Percentiles rank a stretch among this genome's conserved stretches.
These are phyloP conservation scores for Nomada fucata DNA, from an alignment of 2,888 invertebrate genomes.

Conservation along the genomic window DNA sequence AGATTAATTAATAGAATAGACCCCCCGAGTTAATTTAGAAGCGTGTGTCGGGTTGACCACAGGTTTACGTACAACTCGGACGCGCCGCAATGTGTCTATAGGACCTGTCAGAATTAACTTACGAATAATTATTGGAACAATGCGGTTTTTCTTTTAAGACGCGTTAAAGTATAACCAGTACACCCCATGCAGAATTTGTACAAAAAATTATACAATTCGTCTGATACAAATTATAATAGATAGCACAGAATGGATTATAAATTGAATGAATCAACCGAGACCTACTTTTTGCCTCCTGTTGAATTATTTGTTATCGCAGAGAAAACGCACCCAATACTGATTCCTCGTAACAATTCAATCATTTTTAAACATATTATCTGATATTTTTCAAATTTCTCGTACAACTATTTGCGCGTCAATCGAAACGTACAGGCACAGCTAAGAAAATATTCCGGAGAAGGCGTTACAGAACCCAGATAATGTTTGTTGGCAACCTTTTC, in stretches of 20 bases:
- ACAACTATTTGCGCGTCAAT: background rate
- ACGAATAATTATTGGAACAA: constrained; percentile 60
- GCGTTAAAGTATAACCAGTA: background rate
- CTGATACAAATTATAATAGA: background rate
- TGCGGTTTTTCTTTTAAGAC: constrained; percentile 19
- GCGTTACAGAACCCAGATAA: background rate
- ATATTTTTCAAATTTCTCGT: too few relatives aligned
- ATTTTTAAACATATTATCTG: background rate
- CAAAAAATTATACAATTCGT: background rate
- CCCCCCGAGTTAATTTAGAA: constrained; percentile 77
- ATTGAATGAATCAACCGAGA: background rate
- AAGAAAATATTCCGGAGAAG: too few relatives aligned
- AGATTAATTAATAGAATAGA: constrained; percentile 80
- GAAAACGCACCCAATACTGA: background rate
- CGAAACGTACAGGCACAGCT: background rate
- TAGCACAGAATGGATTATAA: background rate
- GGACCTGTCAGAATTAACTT: constrained; percentile 66
- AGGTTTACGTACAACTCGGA: constrained; percentile 71
- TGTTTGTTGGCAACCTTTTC: constrained; percentile 39
- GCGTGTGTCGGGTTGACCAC: constrained; percentile 72
- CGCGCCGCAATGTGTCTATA: constrained; percentile 58
- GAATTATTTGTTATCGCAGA: background rate
- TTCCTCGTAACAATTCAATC: background rate
- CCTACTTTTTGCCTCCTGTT: too few relatives aligned
- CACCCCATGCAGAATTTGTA: background rate